These are phyloP conservation scores for Periophthalmus magnuspinnatus DNA, from an alignment of 2,797 vertebrate species.

Conservation along the genomic window DNA sequence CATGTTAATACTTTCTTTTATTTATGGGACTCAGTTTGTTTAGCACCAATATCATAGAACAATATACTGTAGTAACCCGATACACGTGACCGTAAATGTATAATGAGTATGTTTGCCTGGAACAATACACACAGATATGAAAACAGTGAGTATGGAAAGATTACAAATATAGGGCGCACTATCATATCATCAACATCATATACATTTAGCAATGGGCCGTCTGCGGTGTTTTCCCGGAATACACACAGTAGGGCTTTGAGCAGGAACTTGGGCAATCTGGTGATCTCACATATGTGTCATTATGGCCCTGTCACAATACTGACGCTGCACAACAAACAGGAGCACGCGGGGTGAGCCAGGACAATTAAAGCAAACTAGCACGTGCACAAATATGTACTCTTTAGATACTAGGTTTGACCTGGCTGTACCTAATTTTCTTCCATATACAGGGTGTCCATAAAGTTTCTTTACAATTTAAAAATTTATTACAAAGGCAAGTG, in stretches of 20 bases:
- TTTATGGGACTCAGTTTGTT: no score
- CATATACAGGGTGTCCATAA: no score
- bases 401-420: no score
- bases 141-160: background rate
- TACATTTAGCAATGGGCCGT: constrained; percentile 4
- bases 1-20: no score
- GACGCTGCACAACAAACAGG: background rate
- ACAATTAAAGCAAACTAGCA: background rate
- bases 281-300: constrained; percentile 15
- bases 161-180: constrained; percentile 27
- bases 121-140: background rate
- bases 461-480: no score
- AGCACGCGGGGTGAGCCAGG: constrained; percentile 1
- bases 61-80: background rate
- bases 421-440: no score
- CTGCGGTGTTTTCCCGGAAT: constrained; percentile 20
- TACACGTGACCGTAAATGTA: background rate
- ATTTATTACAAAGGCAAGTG: no score
- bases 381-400: no score
- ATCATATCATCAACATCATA: constrained; percentile 29
- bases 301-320: background rate
- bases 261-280: background rate
- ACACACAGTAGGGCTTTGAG: background rate
- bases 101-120: background rate
- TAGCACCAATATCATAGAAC: no score